Percentiles rank a stretch among this genome's conserved stretches.
phyloP scores from a whole-genome alignment of 2,113 vertebrate genomes.

The Cynocephalus volans region DNA sequence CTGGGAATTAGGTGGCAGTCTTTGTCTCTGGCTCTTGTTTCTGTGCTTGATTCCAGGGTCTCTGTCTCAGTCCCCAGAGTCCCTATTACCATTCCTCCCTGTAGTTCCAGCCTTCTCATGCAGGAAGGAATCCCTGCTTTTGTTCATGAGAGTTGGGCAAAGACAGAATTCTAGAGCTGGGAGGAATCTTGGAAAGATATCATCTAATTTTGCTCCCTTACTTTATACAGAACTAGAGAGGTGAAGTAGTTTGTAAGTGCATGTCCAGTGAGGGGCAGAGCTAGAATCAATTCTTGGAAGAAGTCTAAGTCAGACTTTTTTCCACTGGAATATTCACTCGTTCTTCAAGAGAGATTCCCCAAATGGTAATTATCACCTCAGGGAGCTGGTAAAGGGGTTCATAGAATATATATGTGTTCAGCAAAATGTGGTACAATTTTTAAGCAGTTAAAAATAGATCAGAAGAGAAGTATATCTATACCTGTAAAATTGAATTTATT shows the following conservation, averaged over 20 bases:
- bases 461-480: slow-evolving; percentile 54
- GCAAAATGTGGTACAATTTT: slow-evolving; percentile 70
- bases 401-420: slow-evolving; percentile 33
- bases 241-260: slow-evolving; percentile 44
- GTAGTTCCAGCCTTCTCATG: not conserved
- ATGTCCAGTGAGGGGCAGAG: not conserved
- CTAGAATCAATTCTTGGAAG: not conserved
- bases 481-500: slow-evolving; percentile 65
- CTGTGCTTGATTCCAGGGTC: not conserved
- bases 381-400: slow-evolving; percentile 45
- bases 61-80: not conserved
- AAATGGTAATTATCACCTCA: slow-evolving; percentile 63
- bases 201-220: not conserved
- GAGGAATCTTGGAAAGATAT: not conserved
- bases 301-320: not conserved
- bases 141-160: not conserved
- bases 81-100: not conserved
- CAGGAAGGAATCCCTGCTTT: not conserved
- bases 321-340: not conserved
- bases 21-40: not conserved
- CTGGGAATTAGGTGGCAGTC: not conserved
- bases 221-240: not conserved
- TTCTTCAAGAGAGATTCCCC: slow-evolving; percentile 46
- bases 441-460: slow-evolving; percentile 58
- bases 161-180: not conserved